These are phyloP conservation scores for Scarus forsteni DNA, from an alignment of 2,797 vertebrate species.

Conservation along the genomic window DNA sequence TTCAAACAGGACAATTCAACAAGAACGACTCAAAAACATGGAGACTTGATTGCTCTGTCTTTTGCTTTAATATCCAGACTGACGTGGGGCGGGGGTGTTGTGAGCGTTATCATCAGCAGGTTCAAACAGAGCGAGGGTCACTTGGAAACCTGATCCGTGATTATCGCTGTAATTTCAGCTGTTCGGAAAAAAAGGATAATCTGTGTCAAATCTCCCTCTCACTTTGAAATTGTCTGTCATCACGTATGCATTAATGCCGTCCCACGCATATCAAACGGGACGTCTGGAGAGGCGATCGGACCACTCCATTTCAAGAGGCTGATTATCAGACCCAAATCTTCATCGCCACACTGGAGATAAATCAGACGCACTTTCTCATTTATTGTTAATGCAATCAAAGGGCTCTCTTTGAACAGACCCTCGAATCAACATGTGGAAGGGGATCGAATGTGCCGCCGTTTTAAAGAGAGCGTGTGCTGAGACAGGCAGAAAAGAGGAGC, in stretches of 20 bases:
- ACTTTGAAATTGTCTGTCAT: constrained; percentile 49
- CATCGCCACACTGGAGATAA: constrained; percentile 53
- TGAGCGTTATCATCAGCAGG: constrained; percentile 35
- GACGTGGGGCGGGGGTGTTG: neutral
- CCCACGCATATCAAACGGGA: constrained; percentile 52
- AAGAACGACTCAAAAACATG: constrained; percentile 3
- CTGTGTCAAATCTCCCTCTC: constrained; percentile 62
- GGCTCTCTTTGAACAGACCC: constrained; percentile 54
- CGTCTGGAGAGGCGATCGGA: constrained; percentile 50
- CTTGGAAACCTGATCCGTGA: constrained; percentile 50
- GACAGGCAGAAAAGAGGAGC: constrained; percentile 58
- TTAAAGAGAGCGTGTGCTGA: constrained; percentile 62
- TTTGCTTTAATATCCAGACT: neutral
- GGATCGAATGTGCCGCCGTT: constrained; percentile 48
- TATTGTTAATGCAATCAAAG: constrained; percentile 74
- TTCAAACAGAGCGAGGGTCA: constrained; percentile 42
- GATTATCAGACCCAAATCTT: constrained; percentile 60
- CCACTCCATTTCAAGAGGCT: constrained; percentile 55
- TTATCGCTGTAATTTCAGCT: constrained; percentile 44
- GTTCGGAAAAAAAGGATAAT: constrained; percentile 48
- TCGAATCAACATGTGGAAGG: constrained; percentile 69
- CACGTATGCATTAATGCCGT: constrained; percentile 51
- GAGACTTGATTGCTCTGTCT: neutral
- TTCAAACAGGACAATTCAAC: constrained; percentile 3
- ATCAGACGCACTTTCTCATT: constrained; percentile 63